phyloP scores from a whole-genome alignment of 2,797 vertebrate genomes.

The Hipposideros larvatus region DNA sequence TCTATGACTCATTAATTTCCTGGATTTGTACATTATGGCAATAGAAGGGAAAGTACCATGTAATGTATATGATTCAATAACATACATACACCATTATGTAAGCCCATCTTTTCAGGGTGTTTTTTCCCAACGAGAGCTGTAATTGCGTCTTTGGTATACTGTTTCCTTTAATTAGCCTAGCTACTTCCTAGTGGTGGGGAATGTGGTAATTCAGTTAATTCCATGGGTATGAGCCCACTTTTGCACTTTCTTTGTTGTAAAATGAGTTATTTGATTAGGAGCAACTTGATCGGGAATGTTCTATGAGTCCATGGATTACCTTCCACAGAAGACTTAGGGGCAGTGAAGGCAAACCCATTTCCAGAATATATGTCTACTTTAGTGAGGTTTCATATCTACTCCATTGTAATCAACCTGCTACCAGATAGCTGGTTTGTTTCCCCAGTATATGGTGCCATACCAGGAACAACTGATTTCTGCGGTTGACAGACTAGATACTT shows the following conservation, averaged over 20 bases:
- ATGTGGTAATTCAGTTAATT: background rate
- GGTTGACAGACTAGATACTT: background rate
- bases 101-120: background rate
- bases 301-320: background rate
- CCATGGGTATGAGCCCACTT: background rate
- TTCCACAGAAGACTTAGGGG: background rate
- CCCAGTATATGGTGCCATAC: background rate
- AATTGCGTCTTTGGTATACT: background rate
- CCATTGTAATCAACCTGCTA: background rate
- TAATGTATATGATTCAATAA: background rate
- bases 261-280: background rate
- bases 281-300: background rate
- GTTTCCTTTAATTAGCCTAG: background rate
- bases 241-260: background rate
- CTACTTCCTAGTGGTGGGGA: background rate
- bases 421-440: background rate
- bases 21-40: background rate
- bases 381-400: background rate
- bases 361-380: background rate
- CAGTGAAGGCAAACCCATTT: background rate
- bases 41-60: background rate
- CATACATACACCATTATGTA: background rate
- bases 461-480: background rate
- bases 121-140: background rate
- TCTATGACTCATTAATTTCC: background rate